Evolutionary conservation across 2,888 invertebrate species (phyloP).

Genomic region (Eudemis profundana): DNA sequence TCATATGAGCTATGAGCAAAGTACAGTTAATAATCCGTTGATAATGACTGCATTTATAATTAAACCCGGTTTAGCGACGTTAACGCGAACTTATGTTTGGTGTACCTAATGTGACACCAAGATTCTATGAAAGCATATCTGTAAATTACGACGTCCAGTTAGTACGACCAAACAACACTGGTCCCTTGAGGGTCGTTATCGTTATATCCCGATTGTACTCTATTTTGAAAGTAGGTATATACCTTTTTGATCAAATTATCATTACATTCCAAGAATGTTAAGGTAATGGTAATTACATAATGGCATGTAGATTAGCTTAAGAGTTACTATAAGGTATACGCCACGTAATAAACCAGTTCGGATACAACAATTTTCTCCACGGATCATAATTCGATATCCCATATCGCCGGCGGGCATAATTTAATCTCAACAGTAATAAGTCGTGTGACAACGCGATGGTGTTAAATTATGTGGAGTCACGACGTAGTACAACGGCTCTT

Average conservation of each 20-base stretch:
- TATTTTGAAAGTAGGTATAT: no score
- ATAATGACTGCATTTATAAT: no score
- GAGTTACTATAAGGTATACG: slow-evolving; percentile 3
- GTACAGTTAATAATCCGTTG: no score
- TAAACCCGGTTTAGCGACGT: no score
- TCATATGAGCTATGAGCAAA: no score
- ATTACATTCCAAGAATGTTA: neutral
- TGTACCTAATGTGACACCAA: no score
- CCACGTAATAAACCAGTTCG: slow-evolving; percentile 12
- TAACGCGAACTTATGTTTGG: no score
- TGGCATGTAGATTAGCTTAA: neutral
- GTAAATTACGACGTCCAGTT: no score
- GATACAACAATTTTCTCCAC: slow-evolving; percentile 18
- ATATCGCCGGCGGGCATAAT: slow-evolving; percentile 20
- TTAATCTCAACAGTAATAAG: slow-evolving; percentile 19
- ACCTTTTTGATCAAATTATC: slow-evolving; percentile 13
- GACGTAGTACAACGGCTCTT: slow-evolving; percentile 49
- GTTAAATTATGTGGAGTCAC: slow-evolving; percentile 48
- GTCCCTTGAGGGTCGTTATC: no score
- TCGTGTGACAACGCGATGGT: slow-evolving; percentile 22
- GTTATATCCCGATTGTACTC: no score
- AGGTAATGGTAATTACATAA: slow-evolving; percentile 8
- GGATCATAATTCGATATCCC: slow-evolving; percentile 13
- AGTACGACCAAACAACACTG: no score
- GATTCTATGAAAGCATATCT: no score